These are phyloP conservation scores for Anhinga rufa DNA, from an alignment of 2,113 vertebrate species.

Conservation along the genomic window DNA sequence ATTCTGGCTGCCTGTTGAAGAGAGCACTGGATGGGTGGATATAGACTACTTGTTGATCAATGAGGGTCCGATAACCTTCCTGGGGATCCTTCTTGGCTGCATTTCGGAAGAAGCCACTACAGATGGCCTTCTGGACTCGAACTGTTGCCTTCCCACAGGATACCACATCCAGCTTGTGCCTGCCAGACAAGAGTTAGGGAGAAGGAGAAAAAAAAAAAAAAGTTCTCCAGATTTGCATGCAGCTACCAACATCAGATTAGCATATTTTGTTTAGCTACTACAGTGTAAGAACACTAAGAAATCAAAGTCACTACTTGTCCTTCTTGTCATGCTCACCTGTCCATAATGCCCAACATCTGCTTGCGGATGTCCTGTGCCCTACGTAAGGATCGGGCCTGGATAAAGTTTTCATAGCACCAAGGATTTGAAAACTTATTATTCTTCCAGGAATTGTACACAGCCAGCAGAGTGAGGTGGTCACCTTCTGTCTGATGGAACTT, in stretches of 20 bases:
- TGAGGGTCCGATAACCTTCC: slow-evolving; percentile 94
- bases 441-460: slow-evolving; percentile 99
- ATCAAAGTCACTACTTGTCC: background rate
- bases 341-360: slow-evolving; percentile 99
- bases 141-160: slow-evolving; percentile 97
- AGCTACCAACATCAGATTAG: background rate
- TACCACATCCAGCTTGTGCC: slow-evolving; percentile 96
- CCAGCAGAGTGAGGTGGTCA: slow-evolving; percentile 94
- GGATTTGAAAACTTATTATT: slow-evolving; percentile 99
- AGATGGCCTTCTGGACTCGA: slow-evolving; percentile 96
- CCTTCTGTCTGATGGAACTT: slow-evolving; percentile 98
- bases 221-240: background rate
- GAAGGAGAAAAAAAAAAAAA: no score
- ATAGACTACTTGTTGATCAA: slow-evolving; percentile 97
- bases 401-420: slow-evolving; percentile 99
- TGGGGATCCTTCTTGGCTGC: slow-evolving; percentile 98
- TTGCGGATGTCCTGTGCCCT: slow-evolving; percentile 97
- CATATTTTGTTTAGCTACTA: background rate
- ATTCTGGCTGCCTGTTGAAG: slow-evolving; percentile 97
- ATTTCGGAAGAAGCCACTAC: slow-evolving; percentile 97
- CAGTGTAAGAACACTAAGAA: background rate
- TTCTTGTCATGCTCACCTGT: slow-evolving; percentile 73
- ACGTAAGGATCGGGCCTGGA: slow-evolving; percentile 93
- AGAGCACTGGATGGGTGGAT: slow-evolving; percentile 97
- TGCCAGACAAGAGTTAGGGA: background rate